Evolutionary conservation across 2,113 vertebrate genomes (phyloP).

Genomic region (Hemibagrus wyckioides): DNA sequence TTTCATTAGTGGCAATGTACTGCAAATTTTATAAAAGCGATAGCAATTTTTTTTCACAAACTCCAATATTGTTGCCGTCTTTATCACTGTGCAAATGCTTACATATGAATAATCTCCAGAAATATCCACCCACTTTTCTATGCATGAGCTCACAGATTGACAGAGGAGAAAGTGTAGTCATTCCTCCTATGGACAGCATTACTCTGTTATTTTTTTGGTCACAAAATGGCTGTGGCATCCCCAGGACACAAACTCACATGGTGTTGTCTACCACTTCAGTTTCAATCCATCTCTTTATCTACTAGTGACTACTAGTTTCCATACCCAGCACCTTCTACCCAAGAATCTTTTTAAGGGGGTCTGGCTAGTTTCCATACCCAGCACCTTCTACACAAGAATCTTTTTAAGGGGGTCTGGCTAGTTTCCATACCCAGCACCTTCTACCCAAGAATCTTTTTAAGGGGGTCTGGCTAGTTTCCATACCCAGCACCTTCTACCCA

Average conservation of each 20-base stretch:
- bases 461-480: no score
- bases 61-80: background rate
- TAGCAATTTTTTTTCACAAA: background rate
- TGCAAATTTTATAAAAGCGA: background rate
- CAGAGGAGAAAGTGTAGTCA: background rate
- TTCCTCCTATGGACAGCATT: background rate
- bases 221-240: background rate
- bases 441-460: no score
- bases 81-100: background rate
- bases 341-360: no score
- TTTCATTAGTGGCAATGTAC: background rate
- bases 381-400: no score
- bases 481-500: no score
- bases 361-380: no score
- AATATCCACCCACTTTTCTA: background rate
- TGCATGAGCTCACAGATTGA: background rate
- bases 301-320: no score
- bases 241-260: background rate
- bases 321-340: no score
- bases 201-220: background rate
- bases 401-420: no score
- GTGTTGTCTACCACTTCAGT: background rate
- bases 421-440: no score
- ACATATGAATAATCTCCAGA: no score
- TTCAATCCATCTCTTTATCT: no score